phyloP scores from a whole-genome alignment of 1,140 invertebrate genomes.

The Magallana angulata region DNA sequence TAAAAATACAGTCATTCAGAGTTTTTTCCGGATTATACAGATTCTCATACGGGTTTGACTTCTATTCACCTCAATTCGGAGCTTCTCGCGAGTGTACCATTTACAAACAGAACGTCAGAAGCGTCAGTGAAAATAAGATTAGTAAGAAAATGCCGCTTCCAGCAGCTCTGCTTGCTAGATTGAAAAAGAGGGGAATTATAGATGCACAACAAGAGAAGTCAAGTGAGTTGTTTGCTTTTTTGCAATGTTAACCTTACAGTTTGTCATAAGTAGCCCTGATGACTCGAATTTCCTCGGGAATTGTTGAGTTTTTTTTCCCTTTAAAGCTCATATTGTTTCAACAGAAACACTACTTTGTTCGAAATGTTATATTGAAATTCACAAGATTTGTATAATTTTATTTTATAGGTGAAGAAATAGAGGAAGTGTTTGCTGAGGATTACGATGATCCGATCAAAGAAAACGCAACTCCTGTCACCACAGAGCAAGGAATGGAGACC shows the following conservation, averaged over 20 bases:
- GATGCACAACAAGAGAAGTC: not conserved
- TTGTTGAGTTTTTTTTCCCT: no score
- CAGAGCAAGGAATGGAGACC: conserved; percentile 57
- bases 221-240: not conserved
- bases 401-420: conserved; percentile 77
- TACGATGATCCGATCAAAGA: conserved; percentile 75
- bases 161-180: not conserved
- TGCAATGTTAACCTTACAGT: no score
- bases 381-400: not conserved
- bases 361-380: no score
- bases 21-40: no score
- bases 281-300: no score
- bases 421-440: conserved; percentile 81
- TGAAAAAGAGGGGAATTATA: conserved; percentile 14
- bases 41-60: no score
- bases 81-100: not conserved
- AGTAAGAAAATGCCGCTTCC: conserved; percentile 9
- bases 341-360: no score
- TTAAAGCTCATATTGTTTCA: no score
- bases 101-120: not conserved
- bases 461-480: not conserved
- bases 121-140: no score
- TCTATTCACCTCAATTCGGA: not conserved
- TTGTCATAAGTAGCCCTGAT: no score
- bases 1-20: no score